Percentiles rank a stretch among this genome's conserved stretches.
phyloP scores from a whole-genome alignment of 1,140 invertebrate genomes.

The Bombus confusus region DNA sequence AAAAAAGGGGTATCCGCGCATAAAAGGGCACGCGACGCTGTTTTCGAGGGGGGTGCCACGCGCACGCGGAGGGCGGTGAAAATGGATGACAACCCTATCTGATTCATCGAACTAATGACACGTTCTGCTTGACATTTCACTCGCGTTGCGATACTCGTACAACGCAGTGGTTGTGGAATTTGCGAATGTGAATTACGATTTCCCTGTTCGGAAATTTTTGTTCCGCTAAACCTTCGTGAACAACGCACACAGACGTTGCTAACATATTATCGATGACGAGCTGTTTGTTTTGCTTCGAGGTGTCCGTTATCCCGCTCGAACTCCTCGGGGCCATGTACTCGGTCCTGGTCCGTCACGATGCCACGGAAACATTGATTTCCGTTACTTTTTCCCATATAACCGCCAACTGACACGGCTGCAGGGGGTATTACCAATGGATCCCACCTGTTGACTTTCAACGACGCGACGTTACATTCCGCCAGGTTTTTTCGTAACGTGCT shows the following conservation, averaged over 20 bases:
- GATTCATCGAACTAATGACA: constrained; percentile 80
- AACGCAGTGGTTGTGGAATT: neutral
- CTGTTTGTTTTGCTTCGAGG: neutral
- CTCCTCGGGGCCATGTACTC: constrained; percentile 15
- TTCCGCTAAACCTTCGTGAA: neutral
- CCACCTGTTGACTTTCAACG: constrained; percentile 83
- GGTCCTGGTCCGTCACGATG: constrained; percentile 35
- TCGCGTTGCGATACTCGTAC: neutral
- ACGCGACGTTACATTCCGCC: constrained; percentile 69
- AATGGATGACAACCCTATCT: constrained; percentile 74
- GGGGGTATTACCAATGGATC: constrained; percentile 78
- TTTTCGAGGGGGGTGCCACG: constrained; percentile 72
- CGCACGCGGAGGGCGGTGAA: constrained; percentile 38
- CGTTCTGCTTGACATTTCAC: constrained; percentile 73
- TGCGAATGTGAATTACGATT: neutral
- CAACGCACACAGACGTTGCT: neutral
- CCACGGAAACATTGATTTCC: constrained; percentile 77
- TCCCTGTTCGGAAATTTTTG: neutral
- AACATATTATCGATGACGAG: neutral
- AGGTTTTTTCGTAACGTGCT: neutral
- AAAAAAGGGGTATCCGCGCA: constrained; percentile 69
- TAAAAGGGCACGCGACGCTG: constrained; percentile 81
- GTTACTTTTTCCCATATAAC: constrained; percentile 82
- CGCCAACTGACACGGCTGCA: constrained; percentile 79
- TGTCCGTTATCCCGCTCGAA: constrained; percentile 14